Evolutionary conservation across 2,797 vertebrate genomes (phyloP), one percentile per base, ranked within the genome.

Genomic region (Melanotaenia pygmaea): DNA sequence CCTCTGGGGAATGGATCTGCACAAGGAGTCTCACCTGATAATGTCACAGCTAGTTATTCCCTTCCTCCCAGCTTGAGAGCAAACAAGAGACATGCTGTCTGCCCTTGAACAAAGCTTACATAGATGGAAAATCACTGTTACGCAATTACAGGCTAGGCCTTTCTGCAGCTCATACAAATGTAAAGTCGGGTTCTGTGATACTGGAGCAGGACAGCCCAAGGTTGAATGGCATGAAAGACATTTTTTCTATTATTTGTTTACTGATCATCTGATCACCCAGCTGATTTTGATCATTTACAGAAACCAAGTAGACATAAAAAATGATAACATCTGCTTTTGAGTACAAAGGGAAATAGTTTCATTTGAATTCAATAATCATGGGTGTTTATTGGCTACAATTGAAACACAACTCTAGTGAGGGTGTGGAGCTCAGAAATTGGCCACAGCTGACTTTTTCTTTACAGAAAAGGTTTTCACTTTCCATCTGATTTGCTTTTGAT

Each of bases 81-180:
- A 89, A 90, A 89, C 86, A 82, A 79, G 66, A 81, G 72, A 86
- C 79, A 60, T 10, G 69, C 50, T 40, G 72, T 82, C 76, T 91
- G 86, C 84, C 86, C 86, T 87, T 88, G 84, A 90, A 86, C 76
- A 83, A 81, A 87, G 86, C 88, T 87, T 80, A 86, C 77, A 79
- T 63, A 67, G 76, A 70, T 81, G 70, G 70, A 88, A 83, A 90
- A 81, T 83, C 74, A 5, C 70, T 24, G 77, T 85, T 88, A 70
- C 81, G 85, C 82, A 89, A 87, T 83, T 91, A 83, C 65, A 84
- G 70, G 50, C 69, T 32, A 16, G 54, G 77, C 64, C 67, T 71
- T 76, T 74, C 32, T 58, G 62, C 4, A 40, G 24, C 58, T 70
- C 60, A 12, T 18, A 37, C 35, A 30, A 59, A 40, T 65, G 22